Conservation (phyloP, 2,888 invertebrate species). For the Hoplodrina ambigua region DNA sequence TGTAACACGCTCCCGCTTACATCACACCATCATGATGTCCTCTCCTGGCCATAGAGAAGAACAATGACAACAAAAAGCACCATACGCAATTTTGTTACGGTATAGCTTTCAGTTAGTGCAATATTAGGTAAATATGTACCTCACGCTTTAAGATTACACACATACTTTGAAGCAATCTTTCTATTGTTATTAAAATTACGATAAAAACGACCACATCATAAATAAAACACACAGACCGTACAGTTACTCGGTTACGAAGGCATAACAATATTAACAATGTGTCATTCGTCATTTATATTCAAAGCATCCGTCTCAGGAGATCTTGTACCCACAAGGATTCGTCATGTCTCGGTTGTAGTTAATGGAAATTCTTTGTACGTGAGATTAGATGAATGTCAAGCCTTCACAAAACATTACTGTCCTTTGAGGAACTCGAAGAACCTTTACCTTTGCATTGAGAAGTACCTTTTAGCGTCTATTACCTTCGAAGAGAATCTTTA, state of each 20-base stretch:
- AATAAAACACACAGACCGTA: slow-evolving; percentile 40
- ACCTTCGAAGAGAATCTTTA: slow-evolving; percentile 37
- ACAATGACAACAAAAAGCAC: slow-evolving; percentile 58
- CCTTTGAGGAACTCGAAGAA: slow-evolving; percentile 47
- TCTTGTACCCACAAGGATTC: slow-evolving; percentile 66
- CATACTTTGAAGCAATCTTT: slow-evolving; percentile 49
- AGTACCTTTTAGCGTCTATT: slow-evolving; percentile 37
- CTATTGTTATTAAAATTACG: slow-evolving; percentile 61
- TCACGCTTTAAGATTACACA: slow-evolving; percentile 51
- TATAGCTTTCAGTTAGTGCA: slow-evolving; percentile 55
- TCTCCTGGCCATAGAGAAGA: slow-evolving; percentile 42
- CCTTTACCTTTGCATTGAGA: slow-evolving; percentile 56
- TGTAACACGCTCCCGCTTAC: slow-evolving; percentile 34
- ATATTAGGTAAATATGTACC: slow-evolving; percentile 55
- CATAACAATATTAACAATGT: slow-evolving; percentile 50
- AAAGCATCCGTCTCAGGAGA: slow-evolving; percentile 61
- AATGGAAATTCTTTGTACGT: slow-evolving; percentile 57
- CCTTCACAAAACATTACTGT: slow-evolving; percentile 52
- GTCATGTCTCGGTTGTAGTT: slow-evolving; percentile 53
- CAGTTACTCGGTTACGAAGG: slow-evolving; percentile 29
- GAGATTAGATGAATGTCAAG: slow-evolving; percentile 52
- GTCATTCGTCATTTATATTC: slow-evolving; percentile 67
- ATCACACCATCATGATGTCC: slow-evolving; percentile 43
- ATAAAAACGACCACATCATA: slow-evolving; percentile 48
- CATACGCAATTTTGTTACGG: slow-evolving; percentile 54